These are phyloP conservation scores for Stegostoma tigrinum DNA, from an alignment of 2,113 vertebrate genomes.

Conservation along the genomic window DNA sequence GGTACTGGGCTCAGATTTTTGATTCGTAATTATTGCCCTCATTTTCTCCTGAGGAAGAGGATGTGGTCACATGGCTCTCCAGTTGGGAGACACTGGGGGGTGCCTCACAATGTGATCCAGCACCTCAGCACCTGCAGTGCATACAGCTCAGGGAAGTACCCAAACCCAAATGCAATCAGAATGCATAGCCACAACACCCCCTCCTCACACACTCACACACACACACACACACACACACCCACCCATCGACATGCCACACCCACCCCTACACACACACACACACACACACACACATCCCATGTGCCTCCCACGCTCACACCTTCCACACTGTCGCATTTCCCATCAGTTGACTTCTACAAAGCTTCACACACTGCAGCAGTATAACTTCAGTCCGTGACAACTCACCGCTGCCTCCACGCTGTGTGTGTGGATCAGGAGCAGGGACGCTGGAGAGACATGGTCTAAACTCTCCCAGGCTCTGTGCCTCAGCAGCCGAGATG, in stretches of 20 bases:
- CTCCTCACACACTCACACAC: too few species aligned
- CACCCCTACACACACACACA: not conserved
- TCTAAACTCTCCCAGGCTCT: not conserved
- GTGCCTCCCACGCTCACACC: not conserved
- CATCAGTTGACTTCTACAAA: not conserved
- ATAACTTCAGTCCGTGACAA: not conserved
- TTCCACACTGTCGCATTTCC: too few species aligned
- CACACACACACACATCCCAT: not conserved
- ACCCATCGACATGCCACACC: not conserved
- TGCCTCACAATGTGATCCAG: not conserved
- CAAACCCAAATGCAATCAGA: too few species aligned
- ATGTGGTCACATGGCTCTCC: not conserved
- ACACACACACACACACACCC: not conserved
- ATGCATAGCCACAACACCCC: not conserved
- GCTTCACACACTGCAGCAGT: not conserved
- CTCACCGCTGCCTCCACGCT: slow-evolving; percentile 33
- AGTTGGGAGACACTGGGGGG: not conserved
- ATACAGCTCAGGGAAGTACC: not conserved
- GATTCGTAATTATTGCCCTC: not conserved
- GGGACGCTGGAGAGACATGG: not conserved
- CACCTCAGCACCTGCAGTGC: not conserved
- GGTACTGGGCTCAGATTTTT: not conserved
- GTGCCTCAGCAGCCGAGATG: not conserved
- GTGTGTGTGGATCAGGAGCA: not conserved
- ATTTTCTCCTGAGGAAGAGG: too few species aligned